These are phyloP conservation scores for Psittacula derbiana DNA, from an alignment of 2,797 vertebrate genomes.

Conservation along the genomic window DNA sequence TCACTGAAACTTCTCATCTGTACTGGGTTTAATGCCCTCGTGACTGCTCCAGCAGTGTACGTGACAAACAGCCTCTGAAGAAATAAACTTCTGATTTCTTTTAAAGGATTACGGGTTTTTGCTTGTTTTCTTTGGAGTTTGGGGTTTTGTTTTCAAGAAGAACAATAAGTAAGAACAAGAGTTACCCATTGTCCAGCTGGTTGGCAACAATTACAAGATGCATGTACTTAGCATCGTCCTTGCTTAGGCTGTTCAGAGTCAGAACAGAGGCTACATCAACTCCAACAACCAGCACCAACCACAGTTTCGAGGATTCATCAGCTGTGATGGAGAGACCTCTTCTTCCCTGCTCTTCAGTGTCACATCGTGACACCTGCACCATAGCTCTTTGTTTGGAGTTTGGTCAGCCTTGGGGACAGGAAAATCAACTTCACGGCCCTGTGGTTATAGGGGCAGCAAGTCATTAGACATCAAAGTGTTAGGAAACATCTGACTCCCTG, in stretches of 20 bases:
- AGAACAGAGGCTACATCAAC: not conserved
- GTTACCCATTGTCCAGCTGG: not conserved
- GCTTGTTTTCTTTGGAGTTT: not conserved
- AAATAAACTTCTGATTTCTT: not conserved
- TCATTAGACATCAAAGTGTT: not conserved
- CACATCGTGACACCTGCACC: accelerated
- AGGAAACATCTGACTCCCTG: not conserved
- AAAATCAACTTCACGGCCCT: accelerated
- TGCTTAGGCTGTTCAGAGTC: not conserved
- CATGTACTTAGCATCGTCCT: not conserved
- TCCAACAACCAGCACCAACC: not conserved
- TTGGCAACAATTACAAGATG: not conserved
- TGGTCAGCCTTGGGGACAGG: not conserved
- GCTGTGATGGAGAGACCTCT: not conserved
- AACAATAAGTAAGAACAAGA: not conserved
- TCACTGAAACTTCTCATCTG: not conserved
- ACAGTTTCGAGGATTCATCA: not conserved
- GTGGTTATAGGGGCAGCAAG: not conserved
- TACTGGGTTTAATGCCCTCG: not conserved
- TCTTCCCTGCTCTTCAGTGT: not conserved
- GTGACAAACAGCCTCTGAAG: not conserved
- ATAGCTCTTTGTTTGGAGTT: not conserved
- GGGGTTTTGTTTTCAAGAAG: not conserved
- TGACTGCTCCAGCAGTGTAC: not conserved
- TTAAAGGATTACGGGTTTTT: not conserved